These are phyloP conservation scores for Rousettus madagascariensis DNA, from an alignment of 2,797 vertebrate species.

Conservation along the genomic window DNA sequence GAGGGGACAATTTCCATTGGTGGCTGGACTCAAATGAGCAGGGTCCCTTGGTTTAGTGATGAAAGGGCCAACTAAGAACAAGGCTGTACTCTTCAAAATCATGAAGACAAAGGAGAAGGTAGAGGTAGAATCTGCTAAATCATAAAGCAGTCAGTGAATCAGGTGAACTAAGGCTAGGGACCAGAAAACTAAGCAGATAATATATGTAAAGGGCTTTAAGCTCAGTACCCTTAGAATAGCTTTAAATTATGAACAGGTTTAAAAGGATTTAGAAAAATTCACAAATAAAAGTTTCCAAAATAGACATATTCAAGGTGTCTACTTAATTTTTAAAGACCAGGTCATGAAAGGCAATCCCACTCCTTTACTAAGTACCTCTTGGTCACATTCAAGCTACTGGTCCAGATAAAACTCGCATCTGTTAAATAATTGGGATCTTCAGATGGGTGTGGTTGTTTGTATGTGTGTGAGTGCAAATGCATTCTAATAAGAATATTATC, in stretches of 20 bases:
- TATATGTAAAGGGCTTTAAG: not conserved
- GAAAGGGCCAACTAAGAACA: not conserved
- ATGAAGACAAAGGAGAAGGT: not conserved
- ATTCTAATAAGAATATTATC: slow-evolving; percentile 15
- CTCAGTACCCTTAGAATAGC: not conserved
- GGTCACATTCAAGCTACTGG: not conserved
- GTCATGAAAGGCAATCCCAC: not conserved
- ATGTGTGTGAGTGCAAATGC: not conserved
- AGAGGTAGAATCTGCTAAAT: not conserved
- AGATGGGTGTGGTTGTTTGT: not conserved
- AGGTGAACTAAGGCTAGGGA: not conserved
- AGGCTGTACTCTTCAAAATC: not conserved
- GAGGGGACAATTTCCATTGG: not conserved
- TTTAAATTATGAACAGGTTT: not conserved
- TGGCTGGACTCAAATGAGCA: not conserved
- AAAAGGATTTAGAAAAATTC: not conserved
- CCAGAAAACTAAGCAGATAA: not conserved
- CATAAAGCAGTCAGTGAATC: not conserved
- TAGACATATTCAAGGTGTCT: not conserved
- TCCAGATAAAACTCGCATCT: not conserved
- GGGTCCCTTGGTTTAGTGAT: not conserved
- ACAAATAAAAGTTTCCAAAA: not conserved
- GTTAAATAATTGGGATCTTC: slow-evolving; percentile 23
- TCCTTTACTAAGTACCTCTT: not conserved
- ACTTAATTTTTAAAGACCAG: not conserved